A percentile compares a stretch with the other conserved stretches of the same genome.
Conservation (phyloP, 2,797 vertebrate genomes). For the Potorous gilbertii region DNA sequence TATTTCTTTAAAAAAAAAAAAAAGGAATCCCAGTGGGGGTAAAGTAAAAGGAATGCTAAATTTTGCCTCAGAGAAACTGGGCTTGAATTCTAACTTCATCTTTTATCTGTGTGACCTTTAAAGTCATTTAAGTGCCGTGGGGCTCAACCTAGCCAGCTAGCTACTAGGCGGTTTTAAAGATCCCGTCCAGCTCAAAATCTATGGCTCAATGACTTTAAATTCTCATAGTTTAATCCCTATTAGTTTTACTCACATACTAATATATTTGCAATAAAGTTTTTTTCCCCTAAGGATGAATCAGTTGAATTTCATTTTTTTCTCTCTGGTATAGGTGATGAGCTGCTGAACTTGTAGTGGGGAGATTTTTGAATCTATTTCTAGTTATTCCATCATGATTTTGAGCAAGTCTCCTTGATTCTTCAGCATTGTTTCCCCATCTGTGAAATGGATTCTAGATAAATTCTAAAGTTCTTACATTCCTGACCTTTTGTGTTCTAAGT, state of each 20-base stretch:
- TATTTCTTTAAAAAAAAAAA: not conserved
- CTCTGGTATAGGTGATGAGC: not conserved
- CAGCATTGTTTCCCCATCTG: not conserved
- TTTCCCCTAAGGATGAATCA: not conserved
- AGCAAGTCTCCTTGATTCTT: not conserved
- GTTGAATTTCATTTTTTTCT: not conserved
- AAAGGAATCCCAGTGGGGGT: not conserved
- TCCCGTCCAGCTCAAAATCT: not conserved
- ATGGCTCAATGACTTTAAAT: not conserved
- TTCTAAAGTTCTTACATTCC: not conserved
- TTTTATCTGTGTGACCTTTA: not conserved
- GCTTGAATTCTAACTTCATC: not conserved
- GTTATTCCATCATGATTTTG: not conserved
- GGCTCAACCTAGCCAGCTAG: not conserved
- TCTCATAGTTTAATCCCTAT: not conserved
- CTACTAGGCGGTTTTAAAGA: not conserved
- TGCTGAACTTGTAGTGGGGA: not conserved
- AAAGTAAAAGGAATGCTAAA: not conserved
- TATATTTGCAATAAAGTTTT: not conserved
- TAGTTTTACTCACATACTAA: not conserved
- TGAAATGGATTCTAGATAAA: not conserved
- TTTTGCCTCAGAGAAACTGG: slow-evolving; percentile 12
- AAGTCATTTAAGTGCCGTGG: not conserved
- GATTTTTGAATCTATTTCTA: not conserved
- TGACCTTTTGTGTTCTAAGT: not conserved